Evolutionary conservation across 2,113 vertebrate species (phyloP), one percentile per base, ranked within the genome.

Genomic region (Scatophagus argus): DNA sequence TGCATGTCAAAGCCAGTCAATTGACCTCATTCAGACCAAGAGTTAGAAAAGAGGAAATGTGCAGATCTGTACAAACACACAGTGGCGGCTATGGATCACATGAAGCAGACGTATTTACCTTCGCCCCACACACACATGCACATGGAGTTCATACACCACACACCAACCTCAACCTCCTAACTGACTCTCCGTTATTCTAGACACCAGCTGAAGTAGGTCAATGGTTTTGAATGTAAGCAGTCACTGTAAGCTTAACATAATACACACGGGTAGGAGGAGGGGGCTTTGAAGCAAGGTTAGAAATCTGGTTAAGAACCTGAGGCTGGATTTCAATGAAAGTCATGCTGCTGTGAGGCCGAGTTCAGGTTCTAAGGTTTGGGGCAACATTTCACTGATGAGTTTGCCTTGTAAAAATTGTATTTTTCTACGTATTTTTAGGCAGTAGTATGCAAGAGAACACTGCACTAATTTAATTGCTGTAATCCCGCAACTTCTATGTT

Each of bases 41-140:
- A 66, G 59, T 10, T 67, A 54, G 55, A 47, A 60, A 69, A 84
- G 52, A 79, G 69, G 79, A 90, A 88, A 76, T 36, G 38, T 41
- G 36, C 52, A 70, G 56, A 75, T 66, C 54, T 67, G 52, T 61
- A 54, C 69, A 92, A 92, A 89, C 86, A 91, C 71, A 81, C 58
- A 43, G 68, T 56, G 11, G 34, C 25, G 0, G 39, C 73, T 32
- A 23, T 44, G 67, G 74, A 82, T 87, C 67, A 83, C 63, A 58
- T 76, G 61, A 72, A n/a, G 54, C 69, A 81, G 63, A 83, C 47
- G 0, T 79, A 74, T 66, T 84, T 62, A 84, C 56, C 75, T 74
- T 82, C 71, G 14, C 36, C 74, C 55, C 39, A 62, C 54, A 41
- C 77, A 70, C 4, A 58, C 71, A 67, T 8, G 43, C 7, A 66